Percentiles rank a stretch among this genome's conserved stretches.
Evolutionary conservation across 2,797 vertebrate species (phyloP).

Genomic region (Diglossa cyanea): DNA sequence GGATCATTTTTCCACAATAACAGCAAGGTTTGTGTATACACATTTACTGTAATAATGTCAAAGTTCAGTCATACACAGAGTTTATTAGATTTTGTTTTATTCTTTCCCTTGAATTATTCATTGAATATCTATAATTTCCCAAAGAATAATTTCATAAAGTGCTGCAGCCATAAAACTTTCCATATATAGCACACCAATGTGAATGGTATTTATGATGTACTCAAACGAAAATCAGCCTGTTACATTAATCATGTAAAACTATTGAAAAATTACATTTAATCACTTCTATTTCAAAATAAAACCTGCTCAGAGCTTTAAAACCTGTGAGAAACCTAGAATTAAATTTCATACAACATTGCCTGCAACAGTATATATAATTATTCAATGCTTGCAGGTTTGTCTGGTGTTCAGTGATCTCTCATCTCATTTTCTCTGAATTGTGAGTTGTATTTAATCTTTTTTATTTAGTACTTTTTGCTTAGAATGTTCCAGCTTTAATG

Average conservation of each 20-base stretch:
- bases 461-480: slow-evolving; percentile 7
- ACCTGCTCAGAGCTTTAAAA: slow-evolving; percentile 43
- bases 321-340: slow-evolving; percentile 36
- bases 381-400: slow-evolving; percentile 34
- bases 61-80: slow-evolving; percentile 66
- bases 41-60: slow-evolving; percentile 54
- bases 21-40: neutral
- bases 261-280: slow-evolving; percentile 49
- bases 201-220: slow-evolving; percentile 27
- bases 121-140: slow-evolving; percentile 68
- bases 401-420: slow-evolving; percentile 36
- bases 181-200: slow-evolving; percentile 27
- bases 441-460: slow-evolving; percentile 5
- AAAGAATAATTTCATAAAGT: slow-evolving; percentile 74
- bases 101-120: slow-evolving; percentile 77
- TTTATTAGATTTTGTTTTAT: slow-evolving; percentile 75
- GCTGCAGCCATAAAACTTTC: slow-evolving; percentile 61
- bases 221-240: slow-evolving; percentile 20
- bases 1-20: neutral
- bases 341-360: slow-evolving; percentile 44
- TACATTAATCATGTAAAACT: slow-evolving; percentile 56
- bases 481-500: slow-evolving; percentile 5
- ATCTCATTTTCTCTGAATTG: slow-evolving; percentile 24
- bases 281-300: slow-evolving; percentile 52
- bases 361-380: slow-evolving; percentile 48